Conservation (phyloP, 2,888 invertebrate species). For the Caenorhabditis auriculariae region DNA sequence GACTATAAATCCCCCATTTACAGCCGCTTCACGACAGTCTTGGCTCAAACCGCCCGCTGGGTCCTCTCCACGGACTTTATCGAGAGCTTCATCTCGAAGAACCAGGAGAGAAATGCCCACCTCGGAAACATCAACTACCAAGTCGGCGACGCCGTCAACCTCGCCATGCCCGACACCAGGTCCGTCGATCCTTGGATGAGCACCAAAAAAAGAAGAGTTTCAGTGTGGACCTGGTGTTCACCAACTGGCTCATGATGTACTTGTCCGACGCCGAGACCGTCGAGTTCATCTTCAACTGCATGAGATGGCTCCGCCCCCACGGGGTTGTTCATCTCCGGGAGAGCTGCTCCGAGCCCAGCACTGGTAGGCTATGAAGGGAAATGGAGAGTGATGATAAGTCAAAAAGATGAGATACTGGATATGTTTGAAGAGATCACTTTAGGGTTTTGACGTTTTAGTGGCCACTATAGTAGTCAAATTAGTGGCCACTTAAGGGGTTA, state of each 20-base stretch:
- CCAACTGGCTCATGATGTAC: conserved; percentile 72
- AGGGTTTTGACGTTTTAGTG: no score
- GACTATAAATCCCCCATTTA: no score
- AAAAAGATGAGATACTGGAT: no score
- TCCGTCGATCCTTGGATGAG: conserved; percentile 21
- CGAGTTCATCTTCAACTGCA: conserved; percentile 65
- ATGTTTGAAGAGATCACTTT: no score
- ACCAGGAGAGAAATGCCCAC: conserved; percentile 65
- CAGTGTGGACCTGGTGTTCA: conserved; percentile 69
- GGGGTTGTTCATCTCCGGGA: conserved; percentile 69
- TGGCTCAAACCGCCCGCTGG: conserved; percentile 66
- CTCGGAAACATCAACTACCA: conserved; percentile 66
- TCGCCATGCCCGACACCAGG: conserved; percentile 64
- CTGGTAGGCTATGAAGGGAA: no score
- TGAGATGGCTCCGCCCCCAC: conserved; percentile 67
- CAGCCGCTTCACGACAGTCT: conserved; percentile 68
- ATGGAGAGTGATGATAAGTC: no score
- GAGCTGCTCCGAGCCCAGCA: conserved; percentile 69
- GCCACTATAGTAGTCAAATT: no score
- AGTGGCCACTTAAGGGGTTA: no score
- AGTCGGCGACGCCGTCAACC: conserved; percentile 68
- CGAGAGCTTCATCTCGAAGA: conserved; percentile 68
- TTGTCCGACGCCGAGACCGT: conserved; percentile 67
- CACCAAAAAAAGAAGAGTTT: conserved; percentile 7
- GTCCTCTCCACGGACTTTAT: conserved; percentile 70